These are phyloP conservation scores for Stenotaenia linearis DNA, from an alignment of 2,888 invertebrate genomes.

Conservation along the genomic window DNA sequence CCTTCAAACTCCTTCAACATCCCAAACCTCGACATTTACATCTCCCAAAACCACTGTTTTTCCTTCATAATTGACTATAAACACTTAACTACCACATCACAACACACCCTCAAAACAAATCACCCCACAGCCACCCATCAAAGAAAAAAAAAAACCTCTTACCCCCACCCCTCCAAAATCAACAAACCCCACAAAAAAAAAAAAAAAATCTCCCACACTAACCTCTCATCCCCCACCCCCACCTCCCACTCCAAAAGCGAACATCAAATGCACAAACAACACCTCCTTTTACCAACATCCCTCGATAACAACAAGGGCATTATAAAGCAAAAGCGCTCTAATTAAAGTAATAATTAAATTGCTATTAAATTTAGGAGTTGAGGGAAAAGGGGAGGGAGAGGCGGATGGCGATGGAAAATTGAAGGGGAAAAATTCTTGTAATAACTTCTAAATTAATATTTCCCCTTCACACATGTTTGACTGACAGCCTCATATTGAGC, in stretches of 20 bases:
- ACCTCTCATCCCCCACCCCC: not conserved
- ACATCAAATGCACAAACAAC: constrained; percentile 18
- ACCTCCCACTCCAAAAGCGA: not conserved
- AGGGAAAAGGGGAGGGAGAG: not conserved
- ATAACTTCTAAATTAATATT: constrained; percentile 34
- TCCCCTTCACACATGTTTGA: constrained; percentile 33
- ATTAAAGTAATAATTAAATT: constrained; percentile 34
- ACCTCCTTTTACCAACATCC: constrained; percentile 24
- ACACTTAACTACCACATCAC: too few relatives aligned
- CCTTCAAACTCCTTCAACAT: too few relatives aligned
- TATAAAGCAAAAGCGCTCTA: constrained; percentile 29
- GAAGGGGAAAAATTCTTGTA: constrained; percentile 32
- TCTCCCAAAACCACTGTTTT: too few relatives aligned
- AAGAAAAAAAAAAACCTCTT: too few relatives aligned
- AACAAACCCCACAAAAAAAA: too few relatives aligned
- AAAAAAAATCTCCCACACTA: not conserved
- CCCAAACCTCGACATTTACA: too few relatives aligned
- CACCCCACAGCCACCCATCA: too few relatives aligned
- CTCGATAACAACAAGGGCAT: constrained; percentile 26
- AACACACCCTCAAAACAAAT: too few relatives aligned
- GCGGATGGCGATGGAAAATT: not conserved
- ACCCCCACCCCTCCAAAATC: too few relatives aligned
- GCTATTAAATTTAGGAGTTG: constrained; percentile 31
- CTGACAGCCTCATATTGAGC: constrained; percentile 33
- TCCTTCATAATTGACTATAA: too few relatives aligned